Percentiles rank a stretch among this genome's conserved stretches.
Conservation (phyloP, 2,888 invertebrate genomes). For the Nasonovia ribisnigri region DNA sequence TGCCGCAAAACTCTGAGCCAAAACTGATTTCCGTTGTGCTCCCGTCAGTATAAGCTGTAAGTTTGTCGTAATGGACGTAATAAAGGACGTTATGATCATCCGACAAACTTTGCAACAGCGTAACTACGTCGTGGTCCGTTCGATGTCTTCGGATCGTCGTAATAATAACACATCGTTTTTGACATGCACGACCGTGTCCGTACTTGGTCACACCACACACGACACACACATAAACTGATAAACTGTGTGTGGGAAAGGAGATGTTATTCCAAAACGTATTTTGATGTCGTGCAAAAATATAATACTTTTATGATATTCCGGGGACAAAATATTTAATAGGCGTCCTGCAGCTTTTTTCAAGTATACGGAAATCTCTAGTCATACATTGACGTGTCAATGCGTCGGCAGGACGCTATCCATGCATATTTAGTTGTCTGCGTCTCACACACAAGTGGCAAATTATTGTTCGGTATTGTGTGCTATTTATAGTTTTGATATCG, state of each 20-base stretch:
- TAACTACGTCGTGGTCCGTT: not conserved
- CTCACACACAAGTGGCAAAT: too few relatives aligned
- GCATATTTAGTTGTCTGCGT: too few relatives aligned
- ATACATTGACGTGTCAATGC: too few relatives aligned
- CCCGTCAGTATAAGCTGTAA: not conserved
- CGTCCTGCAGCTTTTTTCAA: too few relatives aligned
- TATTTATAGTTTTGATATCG: too few relatives aligned
- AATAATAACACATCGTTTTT: not conserved
- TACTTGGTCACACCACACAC: not conserved
- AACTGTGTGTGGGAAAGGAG: not conserved
- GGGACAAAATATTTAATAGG: not conserved
- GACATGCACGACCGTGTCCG: not conserved
- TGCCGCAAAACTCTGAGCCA: not conserved
- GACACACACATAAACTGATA: too few relatives aligned
- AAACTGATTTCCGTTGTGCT: not conserved
- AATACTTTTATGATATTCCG: not conserved
- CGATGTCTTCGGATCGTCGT: not conserved
- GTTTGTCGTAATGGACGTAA: not conserved
- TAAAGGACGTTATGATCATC: not conserved
- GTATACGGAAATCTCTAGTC: too few relatives aligned
- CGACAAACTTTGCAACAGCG: not conserved
- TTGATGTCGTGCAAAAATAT: not conserved
- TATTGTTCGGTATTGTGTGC: too few relatives aligned
- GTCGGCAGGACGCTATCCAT: too few relatives aligned
- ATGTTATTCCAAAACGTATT: too few relatives aligned